Percentiles rank a stretch among this genome's conserved stretches.
These are phyloP conservation scores for Cercopithecus hamlyni DNA, from an alignment of 2,797 vertebrate species.

Conservation along the genomic window DNA sequence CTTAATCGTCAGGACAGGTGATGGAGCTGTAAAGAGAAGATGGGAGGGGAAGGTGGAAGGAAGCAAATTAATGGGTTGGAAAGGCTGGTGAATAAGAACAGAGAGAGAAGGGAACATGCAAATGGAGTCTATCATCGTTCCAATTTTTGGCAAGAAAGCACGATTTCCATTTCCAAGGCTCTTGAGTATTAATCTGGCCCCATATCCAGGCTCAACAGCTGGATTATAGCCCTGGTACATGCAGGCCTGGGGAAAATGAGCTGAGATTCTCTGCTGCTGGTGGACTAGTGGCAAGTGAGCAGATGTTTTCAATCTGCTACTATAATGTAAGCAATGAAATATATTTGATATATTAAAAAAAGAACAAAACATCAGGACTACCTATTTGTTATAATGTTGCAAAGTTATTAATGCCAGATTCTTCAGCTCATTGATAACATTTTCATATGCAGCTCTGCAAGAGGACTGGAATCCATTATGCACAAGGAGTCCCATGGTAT, in stretches of 20 bases:
- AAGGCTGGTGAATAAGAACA: neutral
- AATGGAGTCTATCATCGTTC: conserved; percentile 70
- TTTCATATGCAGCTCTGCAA: conserved; percentile 69
- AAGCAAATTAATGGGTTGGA: neutral
- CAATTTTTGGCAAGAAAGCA: conserved; percentile 73
- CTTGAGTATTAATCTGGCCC: conserved; percentile 77
- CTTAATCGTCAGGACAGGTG: conserved; percentile 92
- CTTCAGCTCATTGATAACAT: conserved; percentile 76
- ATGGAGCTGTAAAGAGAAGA: conserved; percentile 90
- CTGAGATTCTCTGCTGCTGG: conserved; percentile 78
- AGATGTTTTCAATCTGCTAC: conserved; percentile 94
- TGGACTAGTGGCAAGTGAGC: conserved; percentile 84
- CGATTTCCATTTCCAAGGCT: conserved; percentile 78
- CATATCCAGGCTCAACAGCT: conserved; percentile 80
- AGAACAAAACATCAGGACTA: conserved; percentile 78
- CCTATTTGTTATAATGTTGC: conserved; percentile 79
- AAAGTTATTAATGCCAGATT: conserved; percentile 81
- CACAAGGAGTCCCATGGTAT: conserved; percentile 68
- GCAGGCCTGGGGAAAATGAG: conserved; percentile 78
- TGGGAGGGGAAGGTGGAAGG: neutral
- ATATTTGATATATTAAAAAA: conserved; percentile 76
- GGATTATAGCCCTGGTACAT: conserved; percentile 78
- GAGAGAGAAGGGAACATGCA: conserved; percentile 62
- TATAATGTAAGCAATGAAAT: conserved; percentile 88
- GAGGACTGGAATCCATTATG: conserved; percentile 66